phyloP scores from a whole-genome alignment of 2,888 invertebrate genomes.

The Lepidonotus clava region DNA sequence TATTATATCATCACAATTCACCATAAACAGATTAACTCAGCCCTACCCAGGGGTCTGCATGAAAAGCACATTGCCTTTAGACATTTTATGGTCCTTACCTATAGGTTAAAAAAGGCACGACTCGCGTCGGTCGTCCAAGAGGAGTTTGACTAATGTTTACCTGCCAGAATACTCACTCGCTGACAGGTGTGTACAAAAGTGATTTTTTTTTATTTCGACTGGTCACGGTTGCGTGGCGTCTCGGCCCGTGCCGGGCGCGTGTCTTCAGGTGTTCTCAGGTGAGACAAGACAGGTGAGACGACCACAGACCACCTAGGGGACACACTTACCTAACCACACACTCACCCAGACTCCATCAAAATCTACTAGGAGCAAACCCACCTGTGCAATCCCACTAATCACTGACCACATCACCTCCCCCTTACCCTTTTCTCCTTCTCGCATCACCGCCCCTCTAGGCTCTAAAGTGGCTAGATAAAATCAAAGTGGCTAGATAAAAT shows the following conservation, averaged over 20 bases:
- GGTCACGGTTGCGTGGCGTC: not conserved
- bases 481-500: too few species aligned
- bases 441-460: not conserved
- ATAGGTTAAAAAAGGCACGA: not conserved
- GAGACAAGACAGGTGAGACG: not conserved
- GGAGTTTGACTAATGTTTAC: not conserved
- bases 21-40: conserved; percentile 13
- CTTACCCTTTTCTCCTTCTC: not conserved
- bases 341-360: not conserved
- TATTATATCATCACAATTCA: not conserved
- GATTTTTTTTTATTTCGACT: not conserved
- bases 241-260: not conserved
- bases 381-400: not conserved
- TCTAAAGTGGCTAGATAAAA: too few species aligned
- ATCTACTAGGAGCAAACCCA: not conserved
- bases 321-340: not conserved
- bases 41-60: too few species aligned
- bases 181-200: not conserved
- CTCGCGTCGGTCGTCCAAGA: not conserved
- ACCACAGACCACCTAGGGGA: not conserved
- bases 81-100: not conserved
- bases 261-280: conserved; percentile 7
- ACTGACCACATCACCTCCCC: too few species aligned
- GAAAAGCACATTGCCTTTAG: not conserved
- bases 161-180: not conserved